Percentiles rank a stretch among this genome's conserved stretches.
Evolutionary conservation across 2,797 vertebrate genomes (phyloP).

Genomic region (Scomberomorus guttatus): DNA sequence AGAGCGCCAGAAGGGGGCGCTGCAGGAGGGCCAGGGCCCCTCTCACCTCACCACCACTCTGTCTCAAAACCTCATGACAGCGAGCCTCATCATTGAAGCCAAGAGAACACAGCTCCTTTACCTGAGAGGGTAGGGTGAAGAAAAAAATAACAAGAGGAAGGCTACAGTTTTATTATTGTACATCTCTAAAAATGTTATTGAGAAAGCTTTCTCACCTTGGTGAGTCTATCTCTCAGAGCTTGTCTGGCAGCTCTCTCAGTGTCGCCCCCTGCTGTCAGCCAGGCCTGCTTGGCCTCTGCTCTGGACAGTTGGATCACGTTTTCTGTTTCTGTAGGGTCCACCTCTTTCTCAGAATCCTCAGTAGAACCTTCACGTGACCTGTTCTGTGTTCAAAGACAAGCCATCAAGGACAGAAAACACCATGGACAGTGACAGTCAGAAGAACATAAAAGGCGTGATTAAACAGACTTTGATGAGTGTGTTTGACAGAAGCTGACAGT

Average conservation of each 20-base stretch:
- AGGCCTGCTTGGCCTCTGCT: conserved; percentile 89
- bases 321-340: conserved; percentile 9
- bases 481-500: background rate
- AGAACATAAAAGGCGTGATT: background rate
- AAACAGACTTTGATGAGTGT: background rate
- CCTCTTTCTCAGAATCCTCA: conserved; percentile 31
- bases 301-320: conserved; percentile 73
- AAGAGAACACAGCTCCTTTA: conserved; percentile 84
- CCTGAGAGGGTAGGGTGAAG: conserved; percentile 68
- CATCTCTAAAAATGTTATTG: background rate
- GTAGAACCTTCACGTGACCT: conserved; percentile 32
- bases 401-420: background rate
- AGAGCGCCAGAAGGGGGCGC: conserved; percentile 87
- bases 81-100: conserved; percentile 84
- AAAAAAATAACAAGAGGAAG: background rate
- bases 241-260: conserved; percentile 86
- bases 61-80: conserved; percentile 87
- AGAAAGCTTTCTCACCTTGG: conserved; percentile 70
- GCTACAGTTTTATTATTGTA: background rate
- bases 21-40: conserved; percentile 89
- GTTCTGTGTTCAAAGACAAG: conserved; percentile 52
- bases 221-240: conserved; percentile 83
- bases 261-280: conserved; percentile 89
- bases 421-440: background rate
- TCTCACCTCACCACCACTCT: conserved; percentile 88